phyloP scores from a whole-genome alignment of 2,888 invertebrate genomes.

The Allygus modestus region DNA sequence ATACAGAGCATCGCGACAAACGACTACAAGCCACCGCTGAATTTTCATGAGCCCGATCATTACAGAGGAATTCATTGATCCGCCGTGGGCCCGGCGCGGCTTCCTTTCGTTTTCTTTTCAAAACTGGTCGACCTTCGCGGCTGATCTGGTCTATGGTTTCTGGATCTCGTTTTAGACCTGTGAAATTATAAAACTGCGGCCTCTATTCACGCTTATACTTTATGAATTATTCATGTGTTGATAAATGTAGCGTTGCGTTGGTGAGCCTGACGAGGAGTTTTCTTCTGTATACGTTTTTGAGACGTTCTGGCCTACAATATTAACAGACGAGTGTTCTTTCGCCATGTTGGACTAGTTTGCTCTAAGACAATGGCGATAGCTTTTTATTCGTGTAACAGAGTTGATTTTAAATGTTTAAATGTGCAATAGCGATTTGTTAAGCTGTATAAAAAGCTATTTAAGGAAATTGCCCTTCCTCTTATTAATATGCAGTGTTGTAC shows the following conservation, averaged over 20 bases:
- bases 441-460: too few species aligned
- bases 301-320: too few species aligned
- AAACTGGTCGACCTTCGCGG: conserved; percentile 55
- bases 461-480: too few species aligned
- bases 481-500: too few species aligned
- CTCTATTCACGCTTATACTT: background rate
- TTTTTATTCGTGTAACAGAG: too few species aligned
- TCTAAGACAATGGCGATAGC: too few species aligned
- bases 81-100: background rate
- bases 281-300: too few species aligned
- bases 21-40: conserved; percentile 19
- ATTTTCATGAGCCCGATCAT: conserved; percentile 57
- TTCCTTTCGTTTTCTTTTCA: conserved; percentile 56
- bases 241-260: background rate
- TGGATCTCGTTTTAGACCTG: conserved; percentile 42
- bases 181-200: conserved; percentile 18
- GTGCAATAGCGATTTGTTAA: too few species aligned
- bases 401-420: too few species aligned
- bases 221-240: background rate
- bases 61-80: conserved; percentile 52
- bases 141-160: conserved; percentile 26
- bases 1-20: conserved; percentile 35
- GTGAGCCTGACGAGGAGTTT: too few species aligned
- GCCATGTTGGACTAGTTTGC: too few species aligned
- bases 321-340: too few species aligned